phyloP scores from a whole-genome alignment of 53 echinoderm and acorn worm species.

The Temnopleurus reevesii region DNA sequence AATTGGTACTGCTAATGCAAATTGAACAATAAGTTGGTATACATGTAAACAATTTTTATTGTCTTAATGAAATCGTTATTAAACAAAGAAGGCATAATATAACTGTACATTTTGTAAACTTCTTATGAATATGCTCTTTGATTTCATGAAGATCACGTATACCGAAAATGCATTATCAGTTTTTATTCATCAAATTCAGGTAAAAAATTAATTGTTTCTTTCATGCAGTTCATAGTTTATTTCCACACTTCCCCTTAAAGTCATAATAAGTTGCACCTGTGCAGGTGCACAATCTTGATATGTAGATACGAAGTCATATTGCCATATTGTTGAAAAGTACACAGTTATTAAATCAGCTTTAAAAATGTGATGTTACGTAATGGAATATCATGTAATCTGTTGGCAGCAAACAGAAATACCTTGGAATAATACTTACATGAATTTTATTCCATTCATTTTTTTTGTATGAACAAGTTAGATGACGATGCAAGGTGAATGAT shows the following conservation, averaged over 20 bases:
- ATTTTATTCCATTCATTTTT: conserved; percentile 49
- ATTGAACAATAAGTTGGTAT: conserved; percentile 25
- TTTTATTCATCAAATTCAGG: conserved; percentile 27
- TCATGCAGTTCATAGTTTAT: conserved; percentile 35
- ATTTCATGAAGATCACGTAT: conserved; percentile 35
- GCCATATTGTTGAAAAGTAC: conserved; percentile 33
- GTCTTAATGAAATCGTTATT: conserved; percentile 18
- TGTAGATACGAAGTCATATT: conserved; percentile 42
- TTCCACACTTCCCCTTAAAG: not conserved
- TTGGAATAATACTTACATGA: conserved; percentile 32
- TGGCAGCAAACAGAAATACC: not conserved
- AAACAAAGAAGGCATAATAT: conserved; percentile 39
- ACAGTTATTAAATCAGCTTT: not conserved
- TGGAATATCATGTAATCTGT: conserved; percentile 4
- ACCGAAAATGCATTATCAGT: conserved; percentile 35
- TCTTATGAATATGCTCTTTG: conserved; percentile 44
- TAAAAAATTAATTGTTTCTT: conserved; percentile 9
- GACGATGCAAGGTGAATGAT: conserved; percentile 25
- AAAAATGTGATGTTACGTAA: not conserved
- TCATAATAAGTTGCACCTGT: not conserved
- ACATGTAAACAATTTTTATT: conserved; percentile 19
- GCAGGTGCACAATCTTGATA: conserved; percentile 31
- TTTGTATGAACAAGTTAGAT: not conserved
- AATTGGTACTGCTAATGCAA: conserved; percentile 48
- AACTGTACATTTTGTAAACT: conserved; percentile 63